These are phyloP conservation scores for Meiosimyza decipiens DNA, from an alignment of 2,888 invertebrate genomes.

Conservation along the genomic window DNA sequence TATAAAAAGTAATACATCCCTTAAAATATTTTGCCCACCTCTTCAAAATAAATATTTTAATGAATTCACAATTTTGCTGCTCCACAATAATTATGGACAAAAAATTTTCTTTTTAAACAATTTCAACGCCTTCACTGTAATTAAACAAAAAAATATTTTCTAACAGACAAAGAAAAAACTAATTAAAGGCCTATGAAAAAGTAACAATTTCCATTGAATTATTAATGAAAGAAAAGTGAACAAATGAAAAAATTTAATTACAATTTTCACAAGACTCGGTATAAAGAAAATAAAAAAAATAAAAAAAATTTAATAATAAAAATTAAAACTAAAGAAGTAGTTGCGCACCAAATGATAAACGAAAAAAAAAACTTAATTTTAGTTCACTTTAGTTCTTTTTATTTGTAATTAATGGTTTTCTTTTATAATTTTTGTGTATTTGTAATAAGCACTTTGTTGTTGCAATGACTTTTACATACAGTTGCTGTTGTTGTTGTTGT, in stretches of 20 bases:
- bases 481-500: too few relatives aligned
- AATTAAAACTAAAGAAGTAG: background rate
- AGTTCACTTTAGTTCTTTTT: background rate
- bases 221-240: conserved; percentile 8
- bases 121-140: conserved; percentile 26
- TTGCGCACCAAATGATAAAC: conserved; percentile 5
- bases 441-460: conserved; percentile 27
- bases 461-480: background rate
- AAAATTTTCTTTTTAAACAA: conserved; percentile 24
- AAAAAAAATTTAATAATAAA: too few relatives aligned
- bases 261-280: background rate
- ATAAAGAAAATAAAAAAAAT: too few relatives aligned
- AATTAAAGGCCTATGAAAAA: too few relatives aligned
- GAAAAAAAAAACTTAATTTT: background rate
- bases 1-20: too few relatives aligned
- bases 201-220: conserved; percentile 15
- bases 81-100: conserved; percentile 16
- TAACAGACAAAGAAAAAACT: too few relatives aligned
- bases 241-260: background rate
- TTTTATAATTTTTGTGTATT: conserved; percentile 14
- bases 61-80: background rate
- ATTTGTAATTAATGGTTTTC: conserved; percentile 29
- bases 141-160: background rate
- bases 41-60: too few relatives aligned
- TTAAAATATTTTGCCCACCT: too few relatives aligned